Evolutionary conservation across 2,888 invertebrate species (phyloP).

Genomic region (Megalurothrips usitatus): DNA sequence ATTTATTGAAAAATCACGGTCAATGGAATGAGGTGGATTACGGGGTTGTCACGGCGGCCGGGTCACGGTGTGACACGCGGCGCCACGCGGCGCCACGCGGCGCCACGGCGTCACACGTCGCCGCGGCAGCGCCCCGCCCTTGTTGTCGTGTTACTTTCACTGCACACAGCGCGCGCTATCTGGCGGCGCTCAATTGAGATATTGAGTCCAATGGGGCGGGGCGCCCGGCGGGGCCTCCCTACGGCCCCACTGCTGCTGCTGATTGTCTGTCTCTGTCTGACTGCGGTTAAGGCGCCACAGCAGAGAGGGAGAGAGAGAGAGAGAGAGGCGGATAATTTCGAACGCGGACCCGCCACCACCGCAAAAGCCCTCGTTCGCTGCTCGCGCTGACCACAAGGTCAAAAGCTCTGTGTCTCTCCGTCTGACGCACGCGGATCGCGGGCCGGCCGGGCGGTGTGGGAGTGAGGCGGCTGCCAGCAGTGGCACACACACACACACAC

Average conservation of each 20-base stretch:
- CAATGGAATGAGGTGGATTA: too few species aligned
- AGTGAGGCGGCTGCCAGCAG: not conserved
- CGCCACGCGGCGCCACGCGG: too few species aligned
- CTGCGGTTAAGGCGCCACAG: not conserved
- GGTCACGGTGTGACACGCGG: too few species aligned
- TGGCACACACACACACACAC: too few species aligned
- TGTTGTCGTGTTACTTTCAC: not conserved
- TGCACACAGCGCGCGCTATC: not conserved
- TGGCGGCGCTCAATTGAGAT: constrained; percentile 4
- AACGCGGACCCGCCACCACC: not conserved
- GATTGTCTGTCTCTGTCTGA: not conserved
- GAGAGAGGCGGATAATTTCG: too few species aligned
- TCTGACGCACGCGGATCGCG: not conserved
- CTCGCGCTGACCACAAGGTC: constrained; percentile 9
- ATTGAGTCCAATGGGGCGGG: constrained; percentile 18
- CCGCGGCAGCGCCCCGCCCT: too few species aligned
- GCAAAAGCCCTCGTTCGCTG: not conserved
- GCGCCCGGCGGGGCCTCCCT: not conserved
- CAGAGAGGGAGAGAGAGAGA: too few species aligned
- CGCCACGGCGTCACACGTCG: too few species aligned
- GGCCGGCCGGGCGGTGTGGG: not conserved
- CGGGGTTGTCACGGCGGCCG: too few species aligned
- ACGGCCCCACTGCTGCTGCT: not conserved
- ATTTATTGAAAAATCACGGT: too few species aligned
- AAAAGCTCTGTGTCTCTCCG: not conserved